A percentile compares a stretch with the other conserved stretches of the same genome.
phyloP scores from a whole-genome alignment of 2,113 vertebrate genomes.

The Pandion haliaetus region DNA sequence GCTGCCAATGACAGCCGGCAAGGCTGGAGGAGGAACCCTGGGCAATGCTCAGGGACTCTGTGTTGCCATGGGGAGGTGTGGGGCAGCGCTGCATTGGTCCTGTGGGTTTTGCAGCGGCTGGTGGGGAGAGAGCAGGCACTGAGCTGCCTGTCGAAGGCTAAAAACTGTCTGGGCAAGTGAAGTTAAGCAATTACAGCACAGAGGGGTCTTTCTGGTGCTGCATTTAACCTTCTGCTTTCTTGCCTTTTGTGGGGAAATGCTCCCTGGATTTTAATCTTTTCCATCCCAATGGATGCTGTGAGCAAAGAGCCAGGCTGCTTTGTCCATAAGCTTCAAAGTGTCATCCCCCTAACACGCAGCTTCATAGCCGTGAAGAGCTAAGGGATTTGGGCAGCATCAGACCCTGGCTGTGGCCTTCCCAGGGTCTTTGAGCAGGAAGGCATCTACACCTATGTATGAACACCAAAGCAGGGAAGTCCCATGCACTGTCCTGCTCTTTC shows the following conservation, averaged over 20 bases:
- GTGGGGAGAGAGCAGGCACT: not conserved
- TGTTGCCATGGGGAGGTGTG: not conserved
- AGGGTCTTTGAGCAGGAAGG: not conserved
- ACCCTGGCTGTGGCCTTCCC: not conserved
- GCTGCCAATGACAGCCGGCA: not conserved
- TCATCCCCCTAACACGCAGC: rapidly evolving
- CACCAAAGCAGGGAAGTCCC: not conserved
- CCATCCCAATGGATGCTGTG: not conserved
- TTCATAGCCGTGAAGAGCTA: not conserved
- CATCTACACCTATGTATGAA: not conserved
- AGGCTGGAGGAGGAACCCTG: not conserved
- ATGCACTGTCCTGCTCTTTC: not conserved
- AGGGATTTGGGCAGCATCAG: not conserved
- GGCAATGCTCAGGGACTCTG: not conserved
- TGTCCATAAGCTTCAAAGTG: not conserved
- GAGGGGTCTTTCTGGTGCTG: not conserved
- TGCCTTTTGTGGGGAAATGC: not conserved
- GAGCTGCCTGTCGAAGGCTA: not conserved
- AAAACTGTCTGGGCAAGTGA: not conserved
- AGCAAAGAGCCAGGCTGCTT: not conserved
- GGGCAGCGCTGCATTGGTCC: not conserved
- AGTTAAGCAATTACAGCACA: not conserved
- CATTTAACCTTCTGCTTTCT: not conserved
- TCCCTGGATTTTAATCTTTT: not conserved
- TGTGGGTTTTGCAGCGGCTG: not conserved